A percentile compares a stretch with the other conserved stretches of the same genome.
phyloP scores from a whole-genome alignment of 2,113 vertebrate species.

The Dicentrarchus labrax region DNA sequence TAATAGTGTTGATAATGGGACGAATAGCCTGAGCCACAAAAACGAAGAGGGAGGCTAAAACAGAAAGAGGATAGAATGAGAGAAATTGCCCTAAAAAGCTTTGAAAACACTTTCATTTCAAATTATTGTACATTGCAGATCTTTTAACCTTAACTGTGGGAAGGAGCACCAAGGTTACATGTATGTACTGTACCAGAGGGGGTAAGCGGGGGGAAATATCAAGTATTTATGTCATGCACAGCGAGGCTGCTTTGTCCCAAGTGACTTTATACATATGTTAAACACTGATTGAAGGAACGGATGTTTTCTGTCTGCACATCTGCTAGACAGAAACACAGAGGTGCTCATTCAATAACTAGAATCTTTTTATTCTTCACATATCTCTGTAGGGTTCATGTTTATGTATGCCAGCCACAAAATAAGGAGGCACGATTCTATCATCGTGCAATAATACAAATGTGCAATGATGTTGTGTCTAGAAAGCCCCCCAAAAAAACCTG shows the following conservation, averaged over 20 bases:
- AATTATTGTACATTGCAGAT: conserved; percentile 58
- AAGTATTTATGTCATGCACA: conserved; percentile 65
- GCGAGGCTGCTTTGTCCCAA: conserved; percentile 34
- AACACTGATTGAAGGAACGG: conserved; percentile 52
- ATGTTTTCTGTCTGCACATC: conserved; percentile 54
- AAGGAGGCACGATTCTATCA: conserved; percentile 7
- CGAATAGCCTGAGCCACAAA: conserved; percentile 25
- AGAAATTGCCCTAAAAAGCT: conserved; percentile 53
- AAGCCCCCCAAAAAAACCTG: conserved; percentile 22
- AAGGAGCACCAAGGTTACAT: conserved; percentile 57
- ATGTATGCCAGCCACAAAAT: conserved; percentile 46
- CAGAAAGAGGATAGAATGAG: conserved; percentile 39
- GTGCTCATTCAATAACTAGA: conserved; percentile 50
- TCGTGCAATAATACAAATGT: conserved; percentile 59
- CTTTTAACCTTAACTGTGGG: conserved; percentile 46
- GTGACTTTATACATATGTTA: conserved; percentile 61
- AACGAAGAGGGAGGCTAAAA: conserved; percentile 24
- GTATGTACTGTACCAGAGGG: conserved; percentile 19
- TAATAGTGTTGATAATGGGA: conserved; percentile 59
- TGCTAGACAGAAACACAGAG: conserved; percentile 20
- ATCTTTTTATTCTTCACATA: conserved; percentile 41
- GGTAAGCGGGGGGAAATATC: conserved; percentile 23
- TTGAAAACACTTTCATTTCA: conserved; percentile 63
- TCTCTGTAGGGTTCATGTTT: conserved; percentile 43
- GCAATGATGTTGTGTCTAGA: conserved; percentile 27